Percentiles rank a stretch among this genome's conserved stretches.
These are phyloP conservation scores for Drosophila kepulauana DNA, from an alignment of 1,140 invertebrate species.

Conservation along the genomic window DNA sequence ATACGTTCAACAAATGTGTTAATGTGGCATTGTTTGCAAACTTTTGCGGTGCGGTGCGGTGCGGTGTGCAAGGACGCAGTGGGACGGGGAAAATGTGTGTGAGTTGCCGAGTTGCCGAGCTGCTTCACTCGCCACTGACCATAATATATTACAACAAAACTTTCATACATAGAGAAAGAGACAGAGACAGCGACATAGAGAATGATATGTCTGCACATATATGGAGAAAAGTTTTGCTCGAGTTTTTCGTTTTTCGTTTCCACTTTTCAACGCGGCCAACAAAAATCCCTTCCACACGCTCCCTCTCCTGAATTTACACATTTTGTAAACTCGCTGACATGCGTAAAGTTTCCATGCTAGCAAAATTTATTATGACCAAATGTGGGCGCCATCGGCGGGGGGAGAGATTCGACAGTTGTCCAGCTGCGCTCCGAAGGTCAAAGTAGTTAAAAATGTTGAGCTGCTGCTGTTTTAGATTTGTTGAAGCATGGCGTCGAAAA, in stretches of 20 bases:
- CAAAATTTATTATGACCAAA: slow-evolving; percentile 71
- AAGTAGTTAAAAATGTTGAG: slow-evolving; percentile 73
- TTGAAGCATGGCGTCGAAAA: slow-evolving; percentile 48
- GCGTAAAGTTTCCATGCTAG: slow-evolving; percentile 67
- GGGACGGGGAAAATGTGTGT: slow-evolving; percentile 29
- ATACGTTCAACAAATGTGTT: slow-evolving; percentile 84
- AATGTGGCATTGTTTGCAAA: slow-evolving; percentile 81
- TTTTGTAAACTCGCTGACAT: slow-evolving; percentile 75
- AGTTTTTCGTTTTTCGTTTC: slow-evolving; percentile 54
- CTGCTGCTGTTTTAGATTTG: slow-evolving; percentile 64
- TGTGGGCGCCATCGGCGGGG: slow-evolving; percentile 1
- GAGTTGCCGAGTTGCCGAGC: slow-evolving; percentile 33
- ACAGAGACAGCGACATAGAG: slow-evolving; percentile 38
- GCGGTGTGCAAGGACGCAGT: slow-evolving; percentile 8
- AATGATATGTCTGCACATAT: slow-evolving; percentile 74
- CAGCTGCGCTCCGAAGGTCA: slow-evolving; percentile 61
- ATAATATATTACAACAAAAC: slow-evolving; percentile 77
- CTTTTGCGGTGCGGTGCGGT: slow-evolving; percentile 57
- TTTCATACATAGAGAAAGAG: slow-evolving; percentile 32
- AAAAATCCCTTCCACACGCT: slow-evolving; percentile 30
- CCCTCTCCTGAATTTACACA: slow-evolving; percentile 22
- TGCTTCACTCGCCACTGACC: slow-evolving; percentile 65
- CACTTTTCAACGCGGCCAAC: slow-evolving; percentile 55
- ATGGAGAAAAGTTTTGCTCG: slow-evolving; percentile 60
- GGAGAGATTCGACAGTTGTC: neutral